Evolutionary conservation across 2,888 invertebrate species (phyloP).

Genomic region (Choreutis nemorana): DNA sequence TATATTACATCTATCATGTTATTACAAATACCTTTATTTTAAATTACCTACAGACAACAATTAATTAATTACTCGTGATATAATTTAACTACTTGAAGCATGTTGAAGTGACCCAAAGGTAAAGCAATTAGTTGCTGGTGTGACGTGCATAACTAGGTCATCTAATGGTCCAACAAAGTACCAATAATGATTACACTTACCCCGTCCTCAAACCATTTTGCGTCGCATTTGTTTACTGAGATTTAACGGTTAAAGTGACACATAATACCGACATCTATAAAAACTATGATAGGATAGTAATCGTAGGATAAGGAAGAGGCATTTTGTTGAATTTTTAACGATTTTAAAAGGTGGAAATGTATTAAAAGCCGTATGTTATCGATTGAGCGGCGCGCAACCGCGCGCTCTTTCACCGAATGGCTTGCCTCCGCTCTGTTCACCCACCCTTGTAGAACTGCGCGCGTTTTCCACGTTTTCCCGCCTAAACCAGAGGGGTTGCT

Average conservation of each 20-base stretch:
- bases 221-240: constrained; percentile 33
- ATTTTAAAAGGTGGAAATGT: constrained; percentile 15
- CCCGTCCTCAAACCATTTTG: constrained; percentile 31
- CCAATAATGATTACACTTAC: constrained; percentile 57
- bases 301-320: constrained; percentile 2
- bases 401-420: constrained; percentile 41
- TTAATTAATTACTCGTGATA: too few species aligned
- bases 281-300: neutral
- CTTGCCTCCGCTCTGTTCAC: constrained; percentile 18
- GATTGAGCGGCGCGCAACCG: constrained; percentile 46
- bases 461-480: constrained; percentile 58
- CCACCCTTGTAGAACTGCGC: constrained; percentile 41
- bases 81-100: too few species aligned
- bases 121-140: too few species aligned
- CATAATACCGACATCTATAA: neutral
- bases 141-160: constrained; percentile 63
- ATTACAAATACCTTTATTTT: too few species aligned
- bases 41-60: too few species aligned
- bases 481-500: too few species aligned
- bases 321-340: constrained; percentile 7
- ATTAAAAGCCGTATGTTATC: constrained; percentile 16
- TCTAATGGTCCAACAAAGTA: constrained; percentile 37
- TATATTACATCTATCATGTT: too few species aligned
- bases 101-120: too few species aligned
- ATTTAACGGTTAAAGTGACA: constrained; percentile 1